Evolutionary conservation across 2,888 invertebrate genomes (phyloP), one percentile per base, ranked within the genome.

Genomic region (Amphipoea lucens): DNA sequence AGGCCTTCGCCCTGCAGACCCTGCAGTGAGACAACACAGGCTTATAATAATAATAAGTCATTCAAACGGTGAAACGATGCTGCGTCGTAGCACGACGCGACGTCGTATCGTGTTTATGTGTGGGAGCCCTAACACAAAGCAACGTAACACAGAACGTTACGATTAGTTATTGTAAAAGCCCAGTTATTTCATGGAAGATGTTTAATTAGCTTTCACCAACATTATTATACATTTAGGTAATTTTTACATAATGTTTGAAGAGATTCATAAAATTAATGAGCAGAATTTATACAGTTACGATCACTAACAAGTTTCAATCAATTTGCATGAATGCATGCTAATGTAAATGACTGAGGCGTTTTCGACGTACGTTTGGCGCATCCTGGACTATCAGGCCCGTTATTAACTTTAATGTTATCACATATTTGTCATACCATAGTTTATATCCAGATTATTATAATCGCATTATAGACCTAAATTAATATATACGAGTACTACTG

Each of bases 201-300:
- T 62, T 72, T 45, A 23, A 29, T 78, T 60, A 78, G 48, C 7
- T 78, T 68, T 51, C 67, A 67, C 40, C 67, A 20, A 42, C 40
- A 23, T 20, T 45, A 29, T 42, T 29, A 45, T 57, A 66, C 23
- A 40, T 23, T 23, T n/a, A 14, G 4, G 4, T 45, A 42, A 4
- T 67, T 29, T 17, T 60, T 40, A 29, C 51, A 20, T 20, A 62
- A n/a, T 20, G n/a, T 54, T 79, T 42, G 40, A 40, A 57, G 20
- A 48, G 6, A 60, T 48, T 78, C 36, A 11, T 78, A 42, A 17
- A 42, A 20, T 40, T 29, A 1, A 68, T 68, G 23, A 51, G 23
- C 23, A 23, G 20, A 68, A 20, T 51, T 51, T 54, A 54, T 57
- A 20, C n/a, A 23, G n/a, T 48, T n/a, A 23, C 23, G 45, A 42